Conservation (phyloP, 2,797 vertebrate species). For the Clarias platycephalus region DNA sequence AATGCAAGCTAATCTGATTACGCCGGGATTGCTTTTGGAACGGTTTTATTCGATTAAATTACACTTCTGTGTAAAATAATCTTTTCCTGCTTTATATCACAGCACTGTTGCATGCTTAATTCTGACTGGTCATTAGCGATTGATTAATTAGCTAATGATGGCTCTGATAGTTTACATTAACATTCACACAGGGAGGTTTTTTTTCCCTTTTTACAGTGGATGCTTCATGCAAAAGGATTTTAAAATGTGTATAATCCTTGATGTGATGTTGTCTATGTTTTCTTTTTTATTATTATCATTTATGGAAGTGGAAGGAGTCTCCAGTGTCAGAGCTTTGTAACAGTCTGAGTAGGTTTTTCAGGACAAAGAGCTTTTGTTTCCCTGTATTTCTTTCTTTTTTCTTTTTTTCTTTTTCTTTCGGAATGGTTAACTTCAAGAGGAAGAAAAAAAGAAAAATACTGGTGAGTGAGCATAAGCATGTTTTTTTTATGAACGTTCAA, state of each 20-base stretch:
- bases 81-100: not conserved
- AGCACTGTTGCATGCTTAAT: not conserved
- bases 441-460: not conserved
- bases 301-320: not conserved
- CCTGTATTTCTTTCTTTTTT: too few relatives aligned
- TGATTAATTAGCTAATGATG: not conserved
- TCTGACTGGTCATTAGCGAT: not conserved
- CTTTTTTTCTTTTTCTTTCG: not conserved
- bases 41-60: not conserved
- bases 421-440: too few relatives aligned
- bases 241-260: not conserved
- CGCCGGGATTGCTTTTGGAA: not conserved
- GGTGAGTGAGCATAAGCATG: not conserved
- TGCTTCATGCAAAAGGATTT: not conserved
- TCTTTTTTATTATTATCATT: too few relatives aligned
- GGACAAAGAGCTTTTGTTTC: not conserved
- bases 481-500: too few relatives aligned
- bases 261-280: not conserved
- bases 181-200: not conserved
- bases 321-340: not conserved
- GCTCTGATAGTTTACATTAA: not conserved
- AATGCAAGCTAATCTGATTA: slow-evolving; percentile 4
- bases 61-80: not conserved
- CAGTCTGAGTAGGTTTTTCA: not conserved
- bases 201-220: not conserved